Evolutionary conservation across 2,797 vertebrate species (phyloP).

Genomic region (Fistularia tabacaria): DNA sequence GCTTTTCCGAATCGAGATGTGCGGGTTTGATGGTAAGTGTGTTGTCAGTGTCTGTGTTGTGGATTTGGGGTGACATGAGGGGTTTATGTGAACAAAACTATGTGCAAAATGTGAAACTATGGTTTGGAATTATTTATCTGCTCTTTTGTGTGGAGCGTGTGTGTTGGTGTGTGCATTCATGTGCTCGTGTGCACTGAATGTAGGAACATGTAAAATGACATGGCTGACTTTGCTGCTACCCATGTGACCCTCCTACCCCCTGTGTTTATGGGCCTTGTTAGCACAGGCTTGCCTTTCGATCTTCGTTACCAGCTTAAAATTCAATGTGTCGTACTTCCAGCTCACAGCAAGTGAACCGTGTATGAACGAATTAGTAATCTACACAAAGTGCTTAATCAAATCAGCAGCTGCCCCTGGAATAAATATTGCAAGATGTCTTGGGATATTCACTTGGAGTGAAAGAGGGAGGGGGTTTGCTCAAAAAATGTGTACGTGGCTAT

Average conservation of each 20-base stretch:
- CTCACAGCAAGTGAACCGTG: slow-evolving; percentile 88
- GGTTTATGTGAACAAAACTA: slow-evolving; percentile 32
- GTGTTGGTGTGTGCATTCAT: slow-evolving; percentile 6
- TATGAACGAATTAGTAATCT: slow-evolving; percentile 79
- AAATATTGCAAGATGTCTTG: slow-evolving; percentile 72
- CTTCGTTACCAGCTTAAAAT: slow-evolving; percentile 90
- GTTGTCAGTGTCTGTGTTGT: slow-evolving; percentile 33
- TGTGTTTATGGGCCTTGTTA: slow-evolving; percentile 84
- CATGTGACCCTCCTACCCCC: slow-evolving; percentile 67
- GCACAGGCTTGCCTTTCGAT: slow-evolving; percentile 90
- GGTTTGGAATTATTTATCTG: slow-evolving; percentile 18
- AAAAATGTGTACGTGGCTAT: slow-evolving; percentile 50
- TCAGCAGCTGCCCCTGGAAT: slow-evolving; percentile 71
- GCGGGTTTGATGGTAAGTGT: slow-evolving; percentile 48
- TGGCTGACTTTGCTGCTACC: slow-evolving; percentile 80
- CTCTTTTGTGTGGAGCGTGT: too few species aligned
- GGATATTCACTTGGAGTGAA: slow-evolving; percentile 55
- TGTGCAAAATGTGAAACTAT: slow-evolving; percentile 39
- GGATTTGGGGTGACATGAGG: slow-evolving; percentile 24
- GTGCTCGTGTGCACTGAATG: slow-evolving; percentile 20
- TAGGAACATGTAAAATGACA: slow-evolving; percentile 74
- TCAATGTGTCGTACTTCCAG: slow-evolving; percentile 90
- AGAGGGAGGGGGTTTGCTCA: slow-evolving; percentile 43
- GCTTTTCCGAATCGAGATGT: slow-evolving; percentile 35
- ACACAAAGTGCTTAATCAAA: slow-evolving; percentile 80